Conservation (phyloP, 2,113 vertebrate species). For the Chaetodon auriga region DNA sequence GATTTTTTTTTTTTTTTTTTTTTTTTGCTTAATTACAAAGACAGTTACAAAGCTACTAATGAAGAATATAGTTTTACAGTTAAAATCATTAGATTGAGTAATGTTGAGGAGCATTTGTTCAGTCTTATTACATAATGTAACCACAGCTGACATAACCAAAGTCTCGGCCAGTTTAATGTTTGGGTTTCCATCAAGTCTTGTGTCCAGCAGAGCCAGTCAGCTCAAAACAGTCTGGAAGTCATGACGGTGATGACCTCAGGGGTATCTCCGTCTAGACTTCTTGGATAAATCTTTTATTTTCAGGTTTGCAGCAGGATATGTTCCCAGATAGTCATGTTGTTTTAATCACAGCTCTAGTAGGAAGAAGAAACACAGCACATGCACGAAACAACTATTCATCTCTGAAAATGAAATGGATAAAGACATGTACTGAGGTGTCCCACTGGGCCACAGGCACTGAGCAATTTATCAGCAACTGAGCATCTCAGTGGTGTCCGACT, state of each 20-base stretch:
- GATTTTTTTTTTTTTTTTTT: background rate
- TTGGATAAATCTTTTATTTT: constrained; percentile 33
- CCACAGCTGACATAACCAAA: constrained; percentile 57
- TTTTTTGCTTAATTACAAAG: background rate
- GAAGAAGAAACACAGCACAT: constrained; percentile 7
- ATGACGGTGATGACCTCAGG: constrained; percentile 46
- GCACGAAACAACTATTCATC: background rate
- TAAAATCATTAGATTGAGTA: background rate
- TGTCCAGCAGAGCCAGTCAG: constrained; percentile 74
- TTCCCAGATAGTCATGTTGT: constrained; percentile 37
- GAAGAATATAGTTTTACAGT: background rate
- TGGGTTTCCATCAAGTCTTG: constrained; percentile 76
- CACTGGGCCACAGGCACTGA: background rate
- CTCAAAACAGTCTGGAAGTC: constrained; percentile 76
- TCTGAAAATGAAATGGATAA: constrained; percentile 7
- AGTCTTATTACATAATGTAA: constrained; percentile 59
- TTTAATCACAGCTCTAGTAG: constrained; percentile 32
- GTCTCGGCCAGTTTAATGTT: constrained; percentile 62
- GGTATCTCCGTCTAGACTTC: constrained; percentile 62
- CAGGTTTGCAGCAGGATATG: constrained; percentile 35
- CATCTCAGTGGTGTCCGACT: background rate
- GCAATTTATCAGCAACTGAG: background rate
- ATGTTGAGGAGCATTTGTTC: constrained; percentile 20
- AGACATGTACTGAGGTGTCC: constrained; percentile 5
- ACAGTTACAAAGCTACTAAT: background rate